Percentiles rank a stretch among this genome's conserved stretches.
Evolutionary conservation across 64 coral and sea anemone species (phyloP).

Genomic region (Montipora capricornis): DNA sequence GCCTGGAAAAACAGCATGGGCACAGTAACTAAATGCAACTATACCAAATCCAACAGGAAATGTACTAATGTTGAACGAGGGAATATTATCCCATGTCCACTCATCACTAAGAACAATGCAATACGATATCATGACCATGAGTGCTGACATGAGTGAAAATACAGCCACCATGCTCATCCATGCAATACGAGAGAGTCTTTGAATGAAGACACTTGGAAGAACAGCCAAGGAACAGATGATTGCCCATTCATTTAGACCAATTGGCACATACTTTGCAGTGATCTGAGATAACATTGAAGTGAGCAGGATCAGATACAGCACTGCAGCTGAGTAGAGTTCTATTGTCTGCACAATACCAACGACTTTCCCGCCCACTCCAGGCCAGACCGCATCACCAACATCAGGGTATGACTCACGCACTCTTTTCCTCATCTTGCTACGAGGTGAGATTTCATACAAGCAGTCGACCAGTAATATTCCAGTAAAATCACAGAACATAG

Average conservation of each 20-base stretch:
- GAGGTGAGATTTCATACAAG: slow-evolving; percentile 89
- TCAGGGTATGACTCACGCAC: slow-evolving; percentile 85
- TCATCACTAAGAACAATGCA: slow-evolving; percentile 62
- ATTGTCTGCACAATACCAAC: slow-evolving; percentile 83
- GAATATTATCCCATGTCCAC: slow-evolving; percentile 78
- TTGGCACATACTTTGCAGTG: slow-evolving; percentile 69
- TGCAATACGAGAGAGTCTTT: slow-evolving; percentile 82
- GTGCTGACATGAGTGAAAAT: slow-evolving; percentile 88
- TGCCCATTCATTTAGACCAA: slow-evolving; percentile 84
- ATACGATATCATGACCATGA: slow-evolving; percentile 78
- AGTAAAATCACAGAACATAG: slow-evolving; percentile 90
- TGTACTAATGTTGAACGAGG: slow-evolving; percentile 67
- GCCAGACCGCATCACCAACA: slow-evolving; percentile 95
- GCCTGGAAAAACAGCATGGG: slow-evolving; percentile 94
- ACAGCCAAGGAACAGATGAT: slow-evolving; percentile 80
- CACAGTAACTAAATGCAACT: slow-evolving; percentile 92
- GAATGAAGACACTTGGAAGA: slow-evolving; percentile 87
- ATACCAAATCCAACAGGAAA: slow-evolving; percentile 96
- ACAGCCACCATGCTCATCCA: slow-evolving; percentile 99
- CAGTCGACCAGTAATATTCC: slow-evolving; percentile 92
- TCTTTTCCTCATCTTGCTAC: slow-evolving; percentile 88
- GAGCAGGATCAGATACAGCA: slow-evolving; percentile 82
- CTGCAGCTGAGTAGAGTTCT: slow-evolving; percentile 87
- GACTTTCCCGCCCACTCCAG: slow-evolving; percentile 82
- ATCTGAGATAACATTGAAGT: slow-evolving; percentile 92